These are phyloP conservation scores for Boleophthalmus pectinirostris DNA, from an alignment of 2,113 vertebrate genomes.

Conservation along the genomic window DNA sequence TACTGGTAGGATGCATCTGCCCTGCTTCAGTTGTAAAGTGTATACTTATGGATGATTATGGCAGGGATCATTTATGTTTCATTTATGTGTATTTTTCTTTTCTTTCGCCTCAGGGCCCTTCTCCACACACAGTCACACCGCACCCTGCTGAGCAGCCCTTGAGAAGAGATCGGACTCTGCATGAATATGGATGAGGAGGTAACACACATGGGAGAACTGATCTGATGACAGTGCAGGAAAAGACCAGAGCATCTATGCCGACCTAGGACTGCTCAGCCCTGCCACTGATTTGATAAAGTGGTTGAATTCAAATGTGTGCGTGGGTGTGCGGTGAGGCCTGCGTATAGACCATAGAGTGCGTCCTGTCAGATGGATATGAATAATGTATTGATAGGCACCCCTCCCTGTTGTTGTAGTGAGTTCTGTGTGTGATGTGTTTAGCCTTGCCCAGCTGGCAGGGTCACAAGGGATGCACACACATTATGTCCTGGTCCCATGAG, in stretches of 20 bases:
- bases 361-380: conserved; percentile 68
- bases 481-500: conserved; percentile 70
- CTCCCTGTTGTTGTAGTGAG: conserved; percentile 45
- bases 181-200: conserved; percentile 78
- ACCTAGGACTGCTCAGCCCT: conserved; percentile 64
- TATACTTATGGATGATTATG: conserved; percentile 1
- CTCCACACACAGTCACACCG: neutral
- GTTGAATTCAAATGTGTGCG: conserved; percentile 49
- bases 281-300: conserved; percentile 70
- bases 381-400: conserved; percentile 70
- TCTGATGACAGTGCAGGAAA: conserved; percentile 75
- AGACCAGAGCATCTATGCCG: conserved; percentile 66
- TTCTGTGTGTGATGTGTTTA: conserved; percentile 63
- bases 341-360: conserved; percentile 25
- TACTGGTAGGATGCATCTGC: neutral
- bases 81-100: conserved; percentile 45
- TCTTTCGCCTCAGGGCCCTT: conserved; percentile 28
- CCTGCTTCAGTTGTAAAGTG: neutral
- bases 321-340: conserved; percentile 7
- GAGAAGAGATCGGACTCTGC: conserved; percentile 47
- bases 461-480: conserved; percentile 70
- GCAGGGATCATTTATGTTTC: conserved; percentile 31
- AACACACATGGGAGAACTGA: conserved; percentile 53
- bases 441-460: conserved; percentile 70
- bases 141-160: conserved; percentile 38